phyloP scores from a whole-genome alignment of 2,113 vertebrate species.

The Elephantulus edwardii region DNA sequence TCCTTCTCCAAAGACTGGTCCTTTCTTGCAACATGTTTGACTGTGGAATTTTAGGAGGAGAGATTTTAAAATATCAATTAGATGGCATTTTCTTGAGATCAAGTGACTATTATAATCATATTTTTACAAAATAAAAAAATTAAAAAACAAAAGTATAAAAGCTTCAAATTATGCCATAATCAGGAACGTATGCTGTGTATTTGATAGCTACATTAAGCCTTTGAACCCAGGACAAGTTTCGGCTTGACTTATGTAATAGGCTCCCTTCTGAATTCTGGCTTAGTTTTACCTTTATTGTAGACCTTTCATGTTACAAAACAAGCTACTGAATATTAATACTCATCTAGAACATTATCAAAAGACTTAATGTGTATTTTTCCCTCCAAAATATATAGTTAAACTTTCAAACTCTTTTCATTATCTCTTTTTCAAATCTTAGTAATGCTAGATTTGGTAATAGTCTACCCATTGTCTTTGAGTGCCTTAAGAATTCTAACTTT shows the following conservation, averaged over 20 bases:
- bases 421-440: not conserved
- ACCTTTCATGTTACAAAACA: not conserved
- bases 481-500: not conserved
- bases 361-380: slow-evolving; percentile 1
- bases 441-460: not conserved
- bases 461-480: not conserved
- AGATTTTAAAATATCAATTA: not conserved
- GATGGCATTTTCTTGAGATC: not conserved
- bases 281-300: not conserved
- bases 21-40: too few relatives aligned
- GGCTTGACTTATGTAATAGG: not conserved
- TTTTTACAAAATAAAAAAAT: slow-evolving; percentile 19
- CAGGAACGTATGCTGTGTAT: not conserved
- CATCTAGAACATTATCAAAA: not conserved
- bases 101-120: not conserved
- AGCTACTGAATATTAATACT: not conserved
- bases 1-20: too few relatives aligned
- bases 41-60: slow-evolving; percentile 10
- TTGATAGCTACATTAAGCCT: not conserved
- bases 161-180: not conserved
- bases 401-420: not conserved
- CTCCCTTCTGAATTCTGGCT: not conserved
- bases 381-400: not conserved
- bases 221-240: not conserved
- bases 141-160: not conserved